Conservation (phyloP, 2,888 invertebrate species). For the Trilocha varians region DNA sequence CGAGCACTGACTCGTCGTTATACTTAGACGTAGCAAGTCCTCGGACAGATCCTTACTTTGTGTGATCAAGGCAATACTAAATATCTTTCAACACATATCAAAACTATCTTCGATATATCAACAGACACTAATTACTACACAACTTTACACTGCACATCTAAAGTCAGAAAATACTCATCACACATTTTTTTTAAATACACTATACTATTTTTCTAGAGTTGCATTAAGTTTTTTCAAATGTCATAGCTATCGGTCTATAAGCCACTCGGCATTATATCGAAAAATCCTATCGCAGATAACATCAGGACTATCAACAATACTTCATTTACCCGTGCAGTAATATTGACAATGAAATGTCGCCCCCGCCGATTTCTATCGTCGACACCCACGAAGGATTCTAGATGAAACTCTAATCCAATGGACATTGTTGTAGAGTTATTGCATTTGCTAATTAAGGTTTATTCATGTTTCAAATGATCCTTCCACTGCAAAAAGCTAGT, state of each 20-base stretch:
- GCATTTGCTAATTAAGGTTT: background rate
- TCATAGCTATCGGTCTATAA: background rate
- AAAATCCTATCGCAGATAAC: conserved; percentile 9
- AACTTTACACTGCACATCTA: too few relatives aligned
- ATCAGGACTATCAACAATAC: conserved; percentile 18
- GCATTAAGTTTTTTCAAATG: background rate
- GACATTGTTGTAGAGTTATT: background rate
- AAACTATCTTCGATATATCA: too few relatives aligned
- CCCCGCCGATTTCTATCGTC: conserved; percentile 44
- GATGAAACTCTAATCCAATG: conserved; percentile 12
- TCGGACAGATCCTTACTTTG: too few relatives aligned
- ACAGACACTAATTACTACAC: too few relatives aligned
- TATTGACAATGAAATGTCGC: conserved; percentile 39
- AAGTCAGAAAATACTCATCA: too few relatives aligned
- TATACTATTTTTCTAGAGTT: background rate
- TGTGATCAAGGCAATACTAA: too few relatives aligned
- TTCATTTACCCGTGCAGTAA: conserved; percentile 30
- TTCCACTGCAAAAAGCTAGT: too few relatives aligned
- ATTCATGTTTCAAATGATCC: background rate
- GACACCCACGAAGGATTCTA: conserved; percentile 50
- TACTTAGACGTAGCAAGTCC: too few relatives aligned
- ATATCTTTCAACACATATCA: too few relatives aligned
- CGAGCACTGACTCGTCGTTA: too few relatives aligned
- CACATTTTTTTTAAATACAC: too few relatives aligned
- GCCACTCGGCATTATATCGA: background rate